Percentiles rank a stretch among this genome's conserved stretches.
phyloP scores from a whole-genome alignment of 1,140 invertebrate species.

The Drosophila arawakana region DNA sequence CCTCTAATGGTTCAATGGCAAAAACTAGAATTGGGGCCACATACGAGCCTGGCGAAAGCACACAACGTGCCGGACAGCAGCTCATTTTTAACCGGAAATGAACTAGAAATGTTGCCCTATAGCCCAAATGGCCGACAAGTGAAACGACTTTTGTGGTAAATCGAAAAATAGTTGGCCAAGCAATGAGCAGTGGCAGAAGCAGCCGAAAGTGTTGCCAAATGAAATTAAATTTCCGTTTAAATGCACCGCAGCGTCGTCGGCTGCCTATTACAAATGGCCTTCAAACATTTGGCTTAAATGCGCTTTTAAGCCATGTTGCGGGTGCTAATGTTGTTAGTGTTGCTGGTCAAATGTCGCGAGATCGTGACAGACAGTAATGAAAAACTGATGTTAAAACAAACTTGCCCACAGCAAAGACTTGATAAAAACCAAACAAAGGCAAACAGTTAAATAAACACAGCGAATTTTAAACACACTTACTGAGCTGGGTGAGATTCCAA shows the following conservation, averaged over 20 bases:
- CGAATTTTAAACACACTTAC: not conserved
- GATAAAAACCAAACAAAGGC: constrained; percentile 1
- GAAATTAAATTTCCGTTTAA: constrained; percentile 80
- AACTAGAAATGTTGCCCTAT: constrained; percentile 73
- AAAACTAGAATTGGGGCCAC: constrained; percentile 36
- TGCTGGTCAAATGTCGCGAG: constrained; percentile 38
- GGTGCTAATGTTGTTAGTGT: constrained; percentile 17
- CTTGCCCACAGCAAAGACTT: constrained; percentile 11
- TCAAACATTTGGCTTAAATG: constrained; percentile 38
- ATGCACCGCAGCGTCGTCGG: constrained; percentile 40
- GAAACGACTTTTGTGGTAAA: constrained; percentile 70
- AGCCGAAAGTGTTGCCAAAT: constrained; percentile 49
- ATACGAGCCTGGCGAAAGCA: constrained; percentile 20
- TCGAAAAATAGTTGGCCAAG: constrained; percentile 70
- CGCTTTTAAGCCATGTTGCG: constrained; percentile 42
- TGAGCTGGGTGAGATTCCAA: not conserved
- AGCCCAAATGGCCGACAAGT: constrained; percentile 53
- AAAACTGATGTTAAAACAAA: constrained; percentile 72
- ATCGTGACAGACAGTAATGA: constrained; percentile 65
- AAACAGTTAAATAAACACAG: not conserved
- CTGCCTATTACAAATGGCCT: constrained; percentile 38
- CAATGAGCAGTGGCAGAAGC: not conserved
- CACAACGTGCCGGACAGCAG: constrained; percentile 52
- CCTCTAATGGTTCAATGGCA: constrained; percentile 17
- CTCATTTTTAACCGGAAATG: constrained; percentile 80